Evolutionary conservation across 2,797 vertebrate species (phyloP).

Genomic region (Enteromius argenteus): DNA sequence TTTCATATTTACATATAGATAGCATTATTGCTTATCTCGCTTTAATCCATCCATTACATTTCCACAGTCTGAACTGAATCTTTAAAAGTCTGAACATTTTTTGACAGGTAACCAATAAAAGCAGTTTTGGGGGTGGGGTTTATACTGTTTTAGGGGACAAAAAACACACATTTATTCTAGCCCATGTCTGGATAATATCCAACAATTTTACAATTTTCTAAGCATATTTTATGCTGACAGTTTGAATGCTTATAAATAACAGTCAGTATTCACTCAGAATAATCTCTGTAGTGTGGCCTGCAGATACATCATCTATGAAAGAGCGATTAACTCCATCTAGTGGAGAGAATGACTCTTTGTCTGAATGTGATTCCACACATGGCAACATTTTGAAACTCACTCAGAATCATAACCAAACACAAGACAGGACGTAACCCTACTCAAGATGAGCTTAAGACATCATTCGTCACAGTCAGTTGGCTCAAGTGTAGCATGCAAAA

Average conservation of each 20-base stretch:
- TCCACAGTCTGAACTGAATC: background rate
- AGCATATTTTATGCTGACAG: background rate
- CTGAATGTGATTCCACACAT: slow-evolving; percentile 8
- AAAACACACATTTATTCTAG: background rate
- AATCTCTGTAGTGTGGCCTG: background rate
- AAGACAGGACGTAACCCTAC: slow-evolving; percentile 8
- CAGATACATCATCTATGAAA: background rate
- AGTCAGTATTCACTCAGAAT: background rate
- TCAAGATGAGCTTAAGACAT: slow-evolving; percentile 14
- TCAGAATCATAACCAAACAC: slow-evolving; percentile 15
- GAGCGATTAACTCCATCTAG: slow-evolving; percentile 60
- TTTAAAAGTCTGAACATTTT: background rate
- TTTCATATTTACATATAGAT: background rate
- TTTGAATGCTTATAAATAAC: background rate
- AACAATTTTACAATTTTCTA: background rate
- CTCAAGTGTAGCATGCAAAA: slow-evolving; percentile 51
- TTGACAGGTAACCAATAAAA: background rate
- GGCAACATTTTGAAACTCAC: slow-evolving; percentile 13
- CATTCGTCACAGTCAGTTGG: slow-evolving; percentile 48
- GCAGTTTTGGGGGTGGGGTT: background rate
- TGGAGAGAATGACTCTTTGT: slow-evolving; percentile 36
- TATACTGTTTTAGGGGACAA: background rate
- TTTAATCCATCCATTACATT: background rate
- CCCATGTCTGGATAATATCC: background rate
- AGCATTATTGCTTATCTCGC: background rate